Evolutionary conservation across 1,140 invertebrate genomes (phyloP).

Genomic region (Grapholita molesta): DNA sequence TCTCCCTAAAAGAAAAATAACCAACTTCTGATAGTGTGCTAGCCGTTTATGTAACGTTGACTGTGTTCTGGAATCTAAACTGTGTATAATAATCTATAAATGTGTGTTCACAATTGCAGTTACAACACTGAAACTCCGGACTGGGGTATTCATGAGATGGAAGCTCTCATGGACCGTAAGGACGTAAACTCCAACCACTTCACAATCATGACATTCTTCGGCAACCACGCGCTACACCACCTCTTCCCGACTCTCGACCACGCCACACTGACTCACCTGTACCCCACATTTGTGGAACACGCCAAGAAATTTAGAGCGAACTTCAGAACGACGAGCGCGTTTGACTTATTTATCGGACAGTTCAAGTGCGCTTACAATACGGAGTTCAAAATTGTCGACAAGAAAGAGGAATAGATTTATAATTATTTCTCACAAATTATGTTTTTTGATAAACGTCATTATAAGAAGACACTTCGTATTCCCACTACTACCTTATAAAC

Average conservation of each 20-base stretch:
- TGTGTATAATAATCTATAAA: not conserved
- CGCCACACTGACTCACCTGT: conserved; percentile 79
- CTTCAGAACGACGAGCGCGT: conserved; percentile 71
- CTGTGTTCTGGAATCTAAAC: no score
- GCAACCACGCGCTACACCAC: conserved; percentile 87
- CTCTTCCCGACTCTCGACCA: conserved; percentile 88
- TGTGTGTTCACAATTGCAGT: not conserved
- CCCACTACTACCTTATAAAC: no score
- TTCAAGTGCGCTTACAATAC: conserved; percentile 81
- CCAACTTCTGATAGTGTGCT: no score
- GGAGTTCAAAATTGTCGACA: conserved; percentile 22
- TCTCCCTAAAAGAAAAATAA: no score
- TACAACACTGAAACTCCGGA: conserved; percentile 62
- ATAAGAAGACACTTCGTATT: no score
- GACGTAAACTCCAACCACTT: conserved; percentile 82
- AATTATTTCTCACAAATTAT: no score
- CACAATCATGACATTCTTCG: conserved; percentile 82
- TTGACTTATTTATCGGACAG: conserved; percentile 81
- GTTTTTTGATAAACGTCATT: no score
- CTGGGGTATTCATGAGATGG: conserved; percentile 87
- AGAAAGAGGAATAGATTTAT: not conserved
- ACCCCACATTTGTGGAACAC: conserved; percentile 80
- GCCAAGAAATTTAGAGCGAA: conserved; percentile 82
- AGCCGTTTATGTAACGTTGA: no score
- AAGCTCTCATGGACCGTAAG: conserved; percentile 82